phyloP scores from a whole-genome alignment of 2,113 vertebrate species.

The Pseudorectes ferrugineus region DNA sequence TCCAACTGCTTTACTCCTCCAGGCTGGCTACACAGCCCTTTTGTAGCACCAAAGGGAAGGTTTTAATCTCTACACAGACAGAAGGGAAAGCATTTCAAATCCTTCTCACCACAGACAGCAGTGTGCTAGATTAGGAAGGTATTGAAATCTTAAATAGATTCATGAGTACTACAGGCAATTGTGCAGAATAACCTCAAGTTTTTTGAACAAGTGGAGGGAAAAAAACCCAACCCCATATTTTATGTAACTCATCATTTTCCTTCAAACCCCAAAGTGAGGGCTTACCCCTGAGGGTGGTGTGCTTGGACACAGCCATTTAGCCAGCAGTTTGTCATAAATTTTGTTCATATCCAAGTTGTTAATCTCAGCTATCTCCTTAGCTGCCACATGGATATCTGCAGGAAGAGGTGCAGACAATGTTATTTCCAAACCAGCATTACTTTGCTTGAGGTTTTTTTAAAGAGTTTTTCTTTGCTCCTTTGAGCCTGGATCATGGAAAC shows the following conservation, averaged over 20 bases:
- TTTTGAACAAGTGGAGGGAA: neutral
- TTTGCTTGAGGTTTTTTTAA: neutral
- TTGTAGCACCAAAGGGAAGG: neutral
- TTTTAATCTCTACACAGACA: neutral
- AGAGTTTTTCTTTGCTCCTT: neutral
- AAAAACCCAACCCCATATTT: neutral
- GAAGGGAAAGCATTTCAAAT: neutral
- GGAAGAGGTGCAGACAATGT: neutral
- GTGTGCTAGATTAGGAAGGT: neutral
- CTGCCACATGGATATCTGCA: conserved; percentile 86
- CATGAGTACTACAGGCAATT: neutral
- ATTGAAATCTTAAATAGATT: neutral
- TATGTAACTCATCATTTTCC: neutral
- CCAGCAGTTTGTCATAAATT: conserved; percentile 83
- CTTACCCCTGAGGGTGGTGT: conserved; percentile 73
- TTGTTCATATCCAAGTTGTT: conserved; percentile 87
- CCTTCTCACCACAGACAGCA: neutral
- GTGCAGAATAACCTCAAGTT: neutral
- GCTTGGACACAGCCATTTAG: conserved; percentile 90
- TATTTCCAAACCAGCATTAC: neutral
- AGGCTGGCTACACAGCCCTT: neutral
- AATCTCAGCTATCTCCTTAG: conserved; percentile 86
- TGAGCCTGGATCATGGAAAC: neutral
- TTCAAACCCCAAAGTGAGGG: neutral
- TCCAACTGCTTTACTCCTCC: neutral